A percentile compares a stretch with the other conserved stretches of the same genome.
Evolutionary conservation across 2,888 invertebrate genomes (phyloP).

Genomic region (Cecidostiba fungosa): DNA sequence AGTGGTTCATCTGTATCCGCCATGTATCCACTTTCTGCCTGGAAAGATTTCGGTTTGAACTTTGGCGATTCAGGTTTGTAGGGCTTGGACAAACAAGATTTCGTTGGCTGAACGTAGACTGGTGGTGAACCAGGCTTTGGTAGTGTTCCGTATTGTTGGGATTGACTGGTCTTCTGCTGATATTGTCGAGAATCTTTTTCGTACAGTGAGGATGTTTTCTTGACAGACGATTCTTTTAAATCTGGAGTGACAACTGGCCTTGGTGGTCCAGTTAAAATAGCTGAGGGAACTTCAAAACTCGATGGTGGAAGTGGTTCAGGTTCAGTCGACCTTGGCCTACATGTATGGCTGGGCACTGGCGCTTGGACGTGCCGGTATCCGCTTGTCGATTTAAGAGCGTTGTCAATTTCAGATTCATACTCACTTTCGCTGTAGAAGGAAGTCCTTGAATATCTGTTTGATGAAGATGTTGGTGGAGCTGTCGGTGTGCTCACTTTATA

Average conservation of each 20-base stretch:
- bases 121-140: slow-evolving; percentile 78
- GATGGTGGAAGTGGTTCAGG: slow-evolving; percentile 82
- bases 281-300: slow-evolving; percentile 81
- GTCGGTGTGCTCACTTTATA: slow-evolving; percentile 77
- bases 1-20: slow-evolving; percentile 87
- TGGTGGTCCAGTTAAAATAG: slow-evolving; percentile 71
- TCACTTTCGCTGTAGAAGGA: slow-evolving; percentile 83
- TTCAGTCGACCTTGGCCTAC: slow-evolving; percentile 82
- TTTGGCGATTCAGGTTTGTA: slow-evolving; percentile 82
- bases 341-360: slow-evolving; percentile 78
- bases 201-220: slow-evolving; percentile 70
- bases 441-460: slow-evolving; percentile 82
- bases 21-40: slow-evolving; percentile 85
- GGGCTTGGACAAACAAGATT: slow-evolving; percentile 69
- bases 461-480: slow-evolving; percentile 79
- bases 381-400: slow-evolving; percentile 72
- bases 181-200: slow-evolving; percentile 73
- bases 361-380: slow-evolving; percentile 82
- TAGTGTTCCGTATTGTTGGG: slow-evolving; percentile 68
- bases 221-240: slow-evolving; percentile 69
- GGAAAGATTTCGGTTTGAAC: slow-evolving; percentile 80
- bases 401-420: slow-evolving; percentile 86
- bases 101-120: slow-evolving; percentile 74
- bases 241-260: slow-evolving; percentile 70
- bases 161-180: slow-evolving; percentile 67